Evolutionary conservation across 2,888 invertebrate species (phyloP).

Genomic region (Chironomus tentans): DNA sequence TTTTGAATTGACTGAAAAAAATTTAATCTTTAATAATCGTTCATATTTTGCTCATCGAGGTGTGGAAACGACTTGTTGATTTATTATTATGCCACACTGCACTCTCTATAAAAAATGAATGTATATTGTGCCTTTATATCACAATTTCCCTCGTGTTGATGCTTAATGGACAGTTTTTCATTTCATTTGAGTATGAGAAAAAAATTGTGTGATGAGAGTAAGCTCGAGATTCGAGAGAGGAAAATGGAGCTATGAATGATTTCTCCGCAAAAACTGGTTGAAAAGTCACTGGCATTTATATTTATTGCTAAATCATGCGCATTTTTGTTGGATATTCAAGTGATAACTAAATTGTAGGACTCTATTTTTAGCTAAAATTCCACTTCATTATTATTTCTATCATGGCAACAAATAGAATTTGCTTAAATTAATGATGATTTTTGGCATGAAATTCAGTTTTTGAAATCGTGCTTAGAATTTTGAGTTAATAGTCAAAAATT

Average conservation of each 20-base stretch:
- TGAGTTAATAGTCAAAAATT: no score
- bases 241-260: neutral
- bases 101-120: neutral
- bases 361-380: no score
- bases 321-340: no score
- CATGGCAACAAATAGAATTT: no score
- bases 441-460: no score
- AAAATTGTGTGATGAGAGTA: neutral
- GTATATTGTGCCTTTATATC: neutral
- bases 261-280: neutral
- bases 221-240: neutral
- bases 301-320: no score
- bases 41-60: neutral
- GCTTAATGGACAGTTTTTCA: neutral
- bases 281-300: no score
- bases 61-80: constrained; percentile 19
- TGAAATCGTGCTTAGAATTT: no score
- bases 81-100: neutral
- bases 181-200: neutral
- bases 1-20: neutral
- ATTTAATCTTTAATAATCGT: neutral
- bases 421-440: no score
- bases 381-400: no score
- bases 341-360: no score
- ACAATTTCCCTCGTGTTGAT: constrained; percentile 7